Evolutionary conservation across 2,797 vertebrate species (phyloP).

Genomic region (Sebastes kiyomatsui): DNA sequence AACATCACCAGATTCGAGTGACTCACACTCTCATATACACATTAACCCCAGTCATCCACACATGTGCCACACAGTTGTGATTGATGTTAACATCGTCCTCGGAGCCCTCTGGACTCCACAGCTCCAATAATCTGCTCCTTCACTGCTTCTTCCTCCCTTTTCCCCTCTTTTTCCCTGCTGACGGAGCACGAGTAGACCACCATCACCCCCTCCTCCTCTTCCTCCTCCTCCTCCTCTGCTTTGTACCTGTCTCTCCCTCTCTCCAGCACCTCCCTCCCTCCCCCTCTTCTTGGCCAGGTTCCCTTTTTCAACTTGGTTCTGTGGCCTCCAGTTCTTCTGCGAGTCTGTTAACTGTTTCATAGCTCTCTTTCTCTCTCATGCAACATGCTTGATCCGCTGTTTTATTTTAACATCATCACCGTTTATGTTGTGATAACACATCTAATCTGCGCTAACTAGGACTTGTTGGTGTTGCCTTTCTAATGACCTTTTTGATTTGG

Average conservation of each 20-base stretch:
- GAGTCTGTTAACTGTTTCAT: slow-evolving; percentile 71
- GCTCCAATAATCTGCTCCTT: slow-evolving; percentile 63
- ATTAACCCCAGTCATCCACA: slow-evolving; percentile 59
- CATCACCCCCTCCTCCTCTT: not conserved
- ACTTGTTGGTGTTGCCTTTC: too few species aligned
- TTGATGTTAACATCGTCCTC: slow-evolving; percentile 61
- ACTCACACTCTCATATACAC: slow-evolving; percentile 63
- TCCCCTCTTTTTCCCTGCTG: slow-evolving; percentile 41
- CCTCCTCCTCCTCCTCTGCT: slow-evolving; percentile 35
- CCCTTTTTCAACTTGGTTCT: slow-evolving; percentile 53
- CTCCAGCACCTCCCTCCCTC: slow-evolving; percentile 58
- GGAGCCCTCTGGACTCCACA: slow-evolving; percentile 40
- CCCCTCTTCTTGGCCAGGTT: slow-evolving; percentile 73
- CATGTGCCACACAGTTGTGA: slow-evolving; percentile 34
- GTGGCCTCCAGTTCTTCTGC: slow-evolving; percentile 41
- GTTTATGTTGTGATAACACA: not conserved
- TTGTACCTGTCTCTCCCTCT: slow-evolving; percentile 77
- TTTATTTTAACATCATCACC: slow-evolving; percentile 17
- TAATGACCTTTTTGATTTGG: too few species aligned
- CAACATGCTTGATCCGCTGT: not conserved
- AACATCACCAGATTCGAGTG: slow-evolving; percentile 41
- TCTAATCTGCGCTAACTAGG: not conserved
- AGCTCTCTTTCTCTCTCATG: not conserved
- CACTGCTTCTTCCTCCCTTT: slow-evolving; percentile 35
- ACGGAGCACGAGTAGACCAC: slow-evolving; percentile 61